A percentile compares a stretch with the other conserved stretches of the same genome.
These are phyloP conservation scores for Anoplius nigerrimus DNA, from an alignment of 2,888 invertebrate genomes.

Conservation along the genomic window DNA sequence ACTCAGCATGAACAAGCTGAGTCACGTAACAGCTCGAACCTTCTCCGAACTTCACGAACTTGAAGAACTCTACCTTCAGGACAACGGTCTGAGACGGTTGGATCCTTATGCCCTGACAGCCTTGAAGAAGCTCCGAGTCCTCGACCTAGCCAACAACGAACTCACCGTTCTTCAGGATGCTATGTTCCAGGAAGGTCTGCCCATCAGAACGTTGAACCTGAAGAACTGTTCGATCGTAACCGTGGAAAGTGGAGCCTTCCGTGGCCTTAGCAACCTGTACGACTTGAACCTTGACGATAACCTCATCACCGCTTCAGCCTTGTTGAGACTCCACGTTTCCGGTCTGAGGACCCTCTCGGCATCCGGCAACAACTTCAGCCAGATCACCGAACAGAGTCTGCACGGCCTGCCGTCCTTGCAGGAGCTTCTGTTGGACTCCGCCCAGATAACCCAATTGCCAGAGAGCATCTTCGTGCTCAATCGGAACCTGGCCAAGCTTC, in stretches of 20 bases:
- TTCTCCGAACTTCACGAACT: conserved; percentile 87
- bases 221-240: conserved; percentile 85
- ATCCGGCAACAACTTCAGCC: conserved; percentile 87
- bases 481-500: conserved; percentile 84
- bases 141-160: conserved; percentile 89
- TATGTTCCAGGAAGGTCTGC: conserved; percentile 85
- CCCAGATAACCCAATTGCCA: conserved; percentile 83
- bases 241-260: conserved; percentile 85
- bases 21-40: conserved; percentile 82
- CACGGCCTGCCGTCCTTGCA: conserved; percentile 87
- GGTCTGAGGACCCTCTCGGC: conserved; percentile 84
- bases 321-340: conserved; percentile 84
- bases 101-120: conserved; percentile 85
- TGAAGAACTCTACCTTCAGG: conserved; percentile 87
- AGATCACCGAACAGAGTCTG: conserved; percentile 83
- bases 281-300: conserved; percentile 88
- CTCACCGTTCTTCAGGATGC: conserved; percentile 84
- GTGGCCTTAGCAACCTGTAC: conserved; percentile 84
- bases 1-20: conserved; percentile 86
- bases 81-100: conserved; percentile 83
- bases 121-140: conserved; percentile 83
- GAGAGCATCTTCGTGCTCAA: conserved; percentile 85
- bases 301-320: conserved; percentile 81
- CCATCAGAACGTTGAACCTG: conserved; percentile 84
- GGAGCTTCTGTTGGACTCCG: conserved; percentile 82